These are phyloP conservation scores for Maniola jurtina DNA, from an alignment of 1,140 invertebrate species.

Conservation along the genomic window DNA sequence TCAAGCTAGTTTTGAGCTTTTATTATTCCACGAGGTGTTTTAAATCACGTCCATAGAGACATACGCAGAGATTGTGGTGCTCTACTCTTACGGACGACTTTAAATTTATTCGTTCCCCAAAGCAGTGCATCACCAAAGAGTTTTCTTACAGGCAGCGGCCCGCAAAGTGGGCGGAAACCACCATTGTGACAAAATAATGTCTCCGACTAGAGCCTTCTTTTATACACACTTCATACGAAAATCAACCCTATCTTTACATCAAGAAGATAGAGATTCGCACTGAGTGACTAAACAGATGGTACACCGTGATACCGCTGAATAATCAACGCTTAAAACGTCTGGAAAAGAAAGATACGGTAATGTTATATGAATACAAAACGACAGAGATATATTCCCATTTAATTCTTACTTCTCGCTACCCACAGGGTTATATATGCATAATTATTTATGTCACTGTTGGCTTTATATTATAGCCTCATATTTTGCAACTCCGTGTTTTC, in stretches of 20 bases:
- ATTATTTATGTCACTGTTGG: slow-evolving; percentile 40
- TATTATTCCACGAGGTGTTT: slow-evolving; percentile 51
- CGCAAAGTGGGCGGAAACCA: slow-evolving; percentile 64
- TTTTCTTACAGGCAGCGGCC: slow-evolving; percentile 53
- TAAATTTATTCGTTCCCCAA: slow-evolving; percentile 75
- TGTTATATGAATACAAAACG: slow-evolving; percentile 78
- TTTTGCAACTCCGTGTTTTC: slow-evolving; percentile 14
- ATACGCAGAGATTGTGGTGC: slow-evolving; percentile 47
- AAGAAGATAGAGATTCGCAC: slow-evolving; percentile 44
- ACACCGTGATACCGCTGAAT: slow-evolving; percentile 70
- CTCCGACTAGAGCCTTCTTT: slow-evolving; percentile 64
- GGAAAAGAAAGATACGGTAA: slow-evolving; percentile 77
- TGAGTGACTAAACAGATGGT: slow-evolving; percentile 58
- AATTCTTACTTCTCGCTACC: slow-evolving; percentile 67
- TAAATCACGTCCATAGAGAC: slow-evolving; percentile 49
- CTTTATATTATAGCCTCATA: slow-evolving; percentile 8
- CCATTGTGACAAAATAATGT: slow-evolving; percentile 78
- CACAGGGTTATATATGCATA: slow-evolving; percentile 57
- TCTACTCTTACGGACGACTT: slow-evolving; percentile 27
- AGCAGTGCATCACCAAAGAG: slow-evolving; percentile 73
- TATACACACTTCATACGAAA: slow-evolving; percentile 38
- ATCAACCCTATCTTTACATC: slow-evolving; percentile 42
- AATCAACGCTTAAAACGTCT: slow-evolving; percentile 78
- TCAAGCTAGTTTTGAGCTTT: slow-evolving; percentile 25
- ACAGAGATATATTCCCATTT: slow-evolving; percentile 73